Base-by-base conservation (phyloP, 1,140 invertebrate genomes). In the Sinonovacula constricta region DNA sequence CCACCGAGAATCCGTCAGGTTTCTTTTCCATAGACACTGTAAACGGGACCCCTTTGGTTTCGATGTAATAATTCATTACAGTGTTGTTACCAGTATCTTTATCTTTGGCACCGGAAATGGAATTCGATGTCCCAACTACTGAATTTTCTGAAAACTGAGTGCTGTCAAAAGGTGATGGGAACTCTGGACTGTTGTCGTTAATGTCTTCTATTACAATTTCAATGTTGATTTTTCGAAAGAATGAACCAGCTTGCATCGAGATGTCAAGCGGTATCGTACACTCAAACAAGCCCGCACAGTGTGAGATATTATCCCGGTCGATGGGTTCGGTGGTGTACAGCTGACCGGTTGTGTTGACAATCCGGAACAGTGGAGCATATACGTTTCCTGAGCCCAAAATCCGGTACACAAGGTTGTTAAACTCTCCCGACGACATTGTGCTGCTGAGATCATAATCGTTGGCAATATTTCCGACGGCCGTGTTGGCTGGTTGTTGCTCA, bases 121-220 rank as follows among this genome's bases (percentile, higher is more conserved):
- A 72, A n/a, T 31, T 68, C 14, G 76, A 63, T 0, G 75, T 71
- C 0, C 82, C 83, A 5, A 76, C 45, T 28, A 53, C 59, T 10
- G 78, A 81, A 31, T 79, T 79, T 71, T 87, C 86, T 18, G 84
- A 79, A 34, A 87, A 72, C 12, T 57, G 30, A 7, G 54, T 36
- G 22, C 33, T 62, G 28, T 70, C 66, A 34, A 24, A 45, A 33
- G 22, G 62, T 18, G 60, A 65, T 3, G 94, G 93, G 88, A 98
- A 97, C 12, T 94, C 91, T 0, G 97, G 97, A 67, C 94, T 93
- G 88, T 98, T 97, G 90, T 98, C 97, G 89, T 99, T 98, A 82
- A 95, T 94, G 87, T 98, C 96, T 0, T 94, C 86, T 0, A 99
- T 93, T 0, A 93, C 91, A 1, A 98, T 93, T 22, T 93, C 91